Base-by-base conservation (phyloP, 2,888 invertebrate species). In the Lagria hirta region DNA sequence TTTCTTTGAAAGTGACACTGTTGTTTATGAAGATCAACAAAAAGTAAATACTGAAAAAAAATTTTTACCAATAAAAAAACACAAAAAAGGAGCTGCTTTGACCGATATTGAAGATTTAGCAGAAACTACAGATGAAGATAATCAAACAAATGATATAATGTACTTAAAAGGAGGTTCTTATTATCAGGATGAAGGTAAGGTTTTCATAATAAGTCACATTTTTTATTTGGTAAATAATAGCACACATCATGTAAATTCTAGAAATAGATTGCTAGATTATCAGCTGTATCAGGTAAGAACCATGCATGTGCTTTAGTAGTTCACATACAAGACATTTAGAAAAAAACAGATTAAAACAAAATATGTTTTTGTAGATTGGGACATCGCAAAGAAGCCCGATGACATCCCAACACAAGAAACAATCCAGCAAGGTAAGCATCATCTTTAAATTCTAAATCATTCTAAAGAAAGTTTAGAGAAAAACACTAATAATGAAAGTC, bases 161-260 rank as follows among this genome's bases (percentile, higher is more conserved):
- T 75, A 78, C 57, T 66, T 78, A 5, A 79, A 78, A 63, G 74
- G 75, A 28, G 68, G 73, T 46, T 65, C 66, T 29, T 71, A 66
- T 37, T 62, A 65, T 15, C 76, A 77, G 36, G 66, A 66, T n/a
- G n/a, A n/a, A n/a, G n/a, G n/a, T n/a, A n/a, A n/a, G n/a, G n/a
- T n/a, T n/a, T n/a, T n/a, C n/a, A n/a, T n/a, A n/a, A n/a, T n/a
- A n/a, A n/a, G n/a, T n/a, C n/a, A n/a, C n/a, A n/a, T n/a, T n/a
- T n/a, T n/a, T n/a, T n/a, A n/a, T n/a, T n/a, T n/a, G n/a, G 12
- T 10, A 22, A 33, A 7, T 34, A 4, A 4, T 6, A n/a, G 10
- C 14, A 7, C 8, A 6, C 24, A 18, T 13, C 10, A 3, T 10
- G 5, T 3, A 18, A 11, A 12, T 32, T 18, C 12, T 34, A 14